phyloP scores from a whole-genome alignment of 2,797 vertebrate genomes.

The Periophthalmus magnuspinnatus region DNA sequence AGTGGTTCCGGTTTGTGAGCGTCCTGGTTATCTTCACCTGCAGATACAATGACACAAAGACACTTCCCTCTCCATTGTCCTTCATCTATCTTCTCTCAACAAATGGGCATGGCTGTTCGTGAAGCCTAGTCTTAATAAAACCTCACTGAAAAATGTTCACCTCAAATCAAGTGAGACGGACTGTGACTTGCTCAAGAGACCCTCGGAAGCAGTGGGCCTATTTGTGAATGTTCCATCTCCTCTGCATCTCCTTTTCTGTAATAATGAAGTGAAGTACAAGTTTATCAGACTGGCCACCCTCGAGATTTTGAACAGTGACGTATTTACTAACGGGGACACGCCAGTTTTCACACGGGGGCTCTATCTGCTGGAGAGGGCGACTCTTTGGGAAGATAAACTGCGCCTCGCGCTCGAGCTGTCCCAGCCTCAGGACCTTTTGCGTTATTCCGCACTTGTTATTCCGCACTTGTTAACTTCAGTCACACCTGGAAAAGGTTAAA shows the following conservation, averaged over 20 bases:
- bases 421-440: slow-evolving; percentile 47
- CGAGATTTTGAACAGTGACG: slow-evolving; percentile 71
- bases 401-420: slow-evolving; percentile 66
- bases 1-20: neutral
- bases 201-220: slow-evolving; percentile 14
- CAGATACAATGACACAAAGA: slow-evolving; percentile 55
- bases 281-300: slow-evolving; percentile 40
- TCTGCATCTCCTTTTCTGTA: slow-evolving; percentile 4
- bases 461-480: slow-evolving; percentile 42
- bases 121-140: neutral
- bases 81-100: slow-evolving; percentile 16
- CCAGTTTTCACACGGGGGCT: slow-evolving; percentile 85
- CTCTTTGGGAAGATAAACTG: slow-evolving; percentile 77
- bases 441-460: slow-evolving; percentile 49
- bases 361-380: slow-evolving; percentile 74
- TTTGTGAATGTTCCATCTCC: neutral
- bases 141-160: neutral
- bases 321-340: slow-evolving; percentile 76
- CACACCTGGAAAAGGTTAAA: slow-evolving; percentile 19
- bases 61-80: slow-evolving; percentile 21
- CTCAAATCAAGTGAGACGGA: neutral
- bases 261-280: slow-evolving; percentile 36
- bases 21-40: slow-evolving; percentile 55
- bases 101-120: neutral
- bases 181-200: slow-evolving; percentile 24